Evolutionary conservation across 2,888 invertebrate genomes (phyloP).

Genomic region (Drosophila villosipedis): DNA sequence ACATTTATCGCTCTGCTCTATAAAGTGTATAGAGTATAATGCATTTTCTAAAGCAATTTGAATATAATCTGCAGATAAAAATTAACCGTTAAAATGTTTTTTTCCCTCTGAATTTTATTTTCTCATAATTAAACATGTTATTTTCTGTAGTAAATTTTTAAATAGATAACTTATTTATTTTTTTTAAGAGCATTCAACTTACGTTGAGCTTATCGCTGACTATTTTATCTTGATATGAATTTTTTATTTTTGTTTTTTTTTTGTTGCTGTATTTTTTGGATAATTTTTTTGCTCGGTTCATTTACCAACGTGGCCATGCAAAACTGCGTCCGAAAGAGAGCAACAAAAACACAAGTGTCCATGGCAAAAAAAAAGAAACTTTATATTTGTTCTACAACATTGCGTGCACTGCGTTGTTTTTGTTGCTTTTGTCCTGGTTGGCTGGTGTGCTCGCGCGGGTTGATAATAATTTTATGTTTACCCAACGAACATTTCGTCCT

Average conservation of each 20-base stretch:
- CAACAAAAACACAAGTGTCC: constrained; percentile 41
- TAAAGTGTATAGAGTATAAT: not conserved
- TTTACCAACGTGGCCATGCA: constrained; percentile 74
- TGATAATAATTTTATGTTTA: constrained; percentile 78
- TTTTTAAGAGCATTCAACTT: constrained; percentile 23
- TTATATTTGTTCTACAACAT: constrained; percentile 74
- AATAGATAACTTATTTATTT: not conserved
- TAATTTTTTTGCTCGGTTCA: constrained; percentile 75
- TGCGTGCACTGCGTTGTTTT: constrained; percentile 53
- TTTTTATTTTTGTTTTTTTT: constrained; percentile 49
- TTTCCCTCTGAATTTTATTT: not conserved
- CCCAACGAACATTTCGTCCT: constrained; percentile 64
- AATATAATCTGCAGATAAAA: not conserved
- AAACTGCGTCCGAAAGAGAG: constrained; percentile 69
- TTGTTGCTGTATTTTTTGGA: constrained; percentile 54
- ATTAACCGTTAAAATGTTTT: not conserved
- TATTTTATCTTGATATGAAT: constrained; percentile 54
- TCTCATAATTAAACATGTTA: not conserved
- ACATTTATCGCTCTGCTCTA: constrained; percentile 57
- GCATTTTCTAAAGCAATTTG: not conserved
- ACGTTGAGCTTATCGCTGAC: not conserved
- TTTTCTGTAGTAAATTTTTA: not conserved
- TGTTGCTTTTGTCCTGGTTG: constrained; percentile 34
- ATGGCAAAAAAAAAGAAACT: constrained; percentile 52
- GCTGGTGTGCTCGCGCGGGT: constrained; percentile 51